phyloP scores from a whole-genome alignment of 2,888 invertebrate species.

The Merodon equestris region DNA sequence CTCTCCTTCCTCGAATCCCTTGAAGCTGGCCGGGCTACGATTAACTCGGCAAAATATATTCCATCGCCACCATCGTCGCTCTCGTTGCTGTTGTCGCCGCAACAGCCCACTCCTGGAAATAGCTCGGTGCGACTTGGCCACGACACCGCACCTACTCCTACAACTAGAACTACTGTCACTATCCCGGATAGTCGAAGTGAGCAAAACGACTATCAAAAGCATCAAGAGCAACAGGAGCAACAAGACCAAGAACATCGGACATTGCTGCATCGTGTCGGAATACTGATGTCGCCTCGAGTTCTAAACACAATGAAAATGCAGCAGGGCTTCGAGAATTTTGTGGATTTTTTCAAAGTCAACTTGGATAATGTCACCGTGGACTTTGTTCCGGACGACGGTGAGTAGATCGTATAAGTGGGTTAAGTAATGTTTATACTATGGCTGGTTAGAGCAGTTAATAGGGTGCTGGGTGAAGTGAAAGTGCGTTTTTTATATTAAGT shows the following conservation, averaged over 20 bases:
- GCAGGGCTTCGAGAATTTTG: slow-evolving; percentile 76
- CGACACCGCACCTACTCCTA: not conserved
- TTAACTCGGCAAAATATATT: slow-evolving; percentile 52
- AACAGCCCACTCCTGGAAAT: slow-evolving; percentile 38
- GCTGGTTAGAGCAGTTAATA: too few species aligned
- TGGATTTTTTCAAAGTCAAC: slow-evolving; percentile 76
- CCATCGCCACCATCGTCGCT: slow-evolving; percentile 40
- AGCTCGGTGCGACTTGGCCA: slow-evolving; percentile 45
- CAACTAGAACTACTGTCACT: slow-evolving; percentile 4
- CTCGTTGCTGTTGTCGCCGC: slow-evolving; percentile 31
- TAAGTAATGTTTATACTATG: too few species aligned
- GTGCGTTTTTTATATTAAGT: too few species aligned
- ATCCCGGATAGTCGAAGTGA: slow-evolving; percentile 12
- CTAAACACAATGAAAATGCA: slow-evolving; percentile 75
- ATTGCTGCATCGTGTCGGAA: slow-evolving; percentile 71
- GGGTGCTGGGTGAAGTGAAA: too few species aligned
- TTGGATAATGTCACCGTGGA: slow-evolving; percentile 75
- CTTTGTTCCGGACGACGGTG: slow-evolving; percentile 72
- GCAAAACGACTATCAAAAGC: slow-evolving; percentile 30
- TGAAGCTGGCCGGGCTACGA: slow-evolving; percentile 68
- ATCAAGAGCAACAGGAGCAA: slow-evolving; percentile 34
- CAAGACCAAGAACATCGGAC: slow-evolving; percentile 41
- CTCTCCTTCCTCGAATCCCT: slow-evolving; percentile 76
- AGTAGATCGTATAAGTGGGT: not conserved
- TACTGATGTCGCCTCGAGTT: slow-evolving; percentile 75